Evolutionary conservation across 2,113 vertebrate species (phyloP).

Genomic region (Pristiophorus japonicus): DNA sequence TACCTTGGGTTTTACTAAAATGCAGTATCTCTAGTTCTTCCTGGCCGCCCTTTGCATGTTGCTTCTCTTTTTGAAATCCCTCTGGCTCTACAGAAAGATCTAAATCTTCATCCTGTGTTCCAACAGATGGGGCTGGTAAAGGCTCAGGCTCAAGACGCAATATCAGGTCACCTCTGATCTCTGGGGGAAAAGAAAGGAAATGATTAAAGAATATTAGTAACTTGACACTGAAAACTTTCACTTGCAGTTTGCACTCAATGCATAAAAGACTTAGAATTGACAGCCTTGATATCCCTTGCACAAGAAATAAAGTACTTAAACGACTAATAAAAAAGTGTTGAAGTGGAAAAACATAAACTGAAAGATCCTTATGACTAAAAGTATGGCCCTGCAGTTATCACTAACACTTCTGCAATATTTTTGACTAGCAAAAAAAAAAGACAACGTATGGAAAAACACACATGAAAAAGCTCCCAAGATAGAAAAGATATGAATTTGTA

Average conservation of each 20-base stretch:
- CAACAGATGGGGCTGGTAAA: constrained; percentile 60
- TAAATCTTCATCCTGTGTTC: constrained; percentile 69
- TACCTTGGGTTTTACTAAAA: neutral
- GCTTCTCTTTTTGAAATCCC: constrained; percentile 15
- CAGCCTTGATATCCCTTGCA: neutral
- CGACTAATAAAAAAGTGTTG: neutral
- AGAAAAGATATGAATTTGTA: neutral
- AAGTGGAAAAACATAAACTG: neutral
- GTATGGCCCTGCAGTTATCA: too few relatives aligned
- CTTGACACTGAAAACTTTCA: neutral
- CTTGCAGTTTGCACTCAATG: neutral
- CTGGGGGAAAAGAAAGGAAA: constrained; percentile 44
- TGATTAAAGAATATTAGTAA: neutral
- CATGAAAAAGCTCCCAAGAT: neutral
- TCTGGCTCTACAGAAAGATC: constrained; percentile 74
- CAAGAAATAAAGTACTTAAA: neutral
- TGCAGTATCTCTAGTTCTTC: neutral
- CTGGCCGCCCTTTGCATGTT: neutral
- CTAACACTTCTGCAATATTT: neutral
- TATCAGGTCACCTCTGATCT: constrained; percentile 71
- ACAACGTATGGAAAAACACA: neutral
- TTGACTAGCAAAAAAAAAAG: neutral
- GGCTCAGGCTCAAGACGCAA: constrained; percentile 78
- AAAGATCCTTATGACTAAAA: neutral
- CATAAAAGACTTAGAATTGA: neutral